Evolutionary conservation across 35 echinoderm and acorn worm genomes (phyloP).

Genomic region (Acanthaster planci): DNA sequence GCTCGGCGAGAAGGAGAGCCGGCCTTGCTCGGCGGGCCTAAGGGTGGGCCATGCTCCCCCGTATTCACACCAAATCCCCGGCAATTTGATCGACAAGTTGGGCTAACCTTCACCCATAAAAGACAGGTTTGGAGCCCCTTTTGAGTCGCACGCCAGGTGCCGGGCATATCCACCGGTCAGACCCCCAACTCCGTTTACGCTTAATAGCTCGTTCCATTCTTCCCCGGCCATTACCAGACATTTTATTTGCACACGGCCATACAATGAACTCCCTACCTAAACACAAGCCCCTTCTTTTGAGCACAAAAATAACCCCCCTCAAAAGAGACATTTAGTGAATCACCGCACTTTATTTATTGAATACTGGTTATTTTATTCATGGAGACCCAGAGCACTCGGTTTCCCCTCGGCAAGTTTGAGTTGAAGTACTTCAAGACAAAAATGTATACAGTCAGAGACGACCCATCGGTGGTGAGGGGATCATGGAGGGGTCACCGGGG

Average conservation of each 20-base stretch:
- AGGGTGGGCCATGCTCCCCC: slow-evolving; percentile 25
- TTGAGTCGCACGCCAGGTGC: slow-evolving; percentile 16
- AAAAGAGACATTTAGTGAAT: background rate
- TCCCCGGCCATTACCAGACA: slow-evolving; percentile 28
- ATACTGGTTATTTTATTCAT: slow-evolving; percentile 15
- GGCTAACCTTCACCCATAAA: slow-evolving; percentile 22
- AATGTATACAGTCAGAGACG: background rate
- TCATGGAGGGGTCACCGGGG: too few species aligned
- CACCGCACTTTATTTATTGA: slow-evolving; percentile 10
- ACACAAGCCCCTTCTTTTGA: background rate
- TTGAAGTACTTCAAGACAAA: background rate
- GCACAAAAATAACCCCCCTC: background rate
- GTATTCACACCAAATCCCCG: slow-evolving; percentile 10
- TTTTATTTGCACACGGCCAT: slow-evolving; percentile 4
- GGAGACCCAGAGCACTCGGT: background rate
- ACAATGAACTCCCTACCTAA: background rate
- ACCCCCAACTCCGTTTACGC: background rate
- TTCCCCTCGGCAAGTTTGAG: slow-evolving; percentile 1
- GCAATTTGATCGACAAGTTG: slow-evolving; percentile 28
- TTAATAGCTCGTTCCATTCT: background rate
- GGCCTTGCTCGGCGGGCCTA: background rate
- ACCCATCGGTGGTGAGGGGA: too few species aligned
- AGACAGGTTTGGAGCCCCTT: slow-evolving; percentile 11
- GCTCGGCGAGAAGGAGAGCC: background rate
- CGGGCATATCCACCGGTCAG: slow-evolving; percentile 24